Evolutionary conservation across 35 echinoderm and acorn worm species (phyloP), one percentile per base, ranked within the genome.

Genomic region (Strongylocentrotus purpuratus): DNA sequence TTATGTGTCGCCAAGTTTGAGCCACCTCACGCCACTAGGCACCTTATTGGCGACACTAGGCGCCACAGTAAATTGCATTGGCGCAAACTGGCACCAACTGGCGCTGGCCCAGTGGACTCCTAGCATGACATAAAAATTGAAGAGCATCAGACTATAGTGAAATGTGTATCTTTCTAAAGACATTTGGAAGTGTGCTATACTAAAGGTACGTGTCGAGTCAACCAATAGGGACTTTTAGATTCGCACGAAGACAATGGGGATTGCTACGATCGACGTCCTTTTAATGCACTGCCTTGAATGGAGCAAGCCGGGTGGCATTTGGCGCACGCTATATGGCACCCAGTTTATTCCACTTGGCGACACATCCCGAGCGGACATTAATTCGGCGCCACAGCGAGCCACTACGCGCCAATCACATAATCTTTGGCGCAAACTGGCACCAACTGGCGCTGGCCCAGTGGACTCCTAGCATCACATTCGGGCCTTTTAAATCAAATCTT

Each of bases 361-460:
- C 91, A 93, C 91, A 93, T 93, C 46, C 91, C 91, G 46, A 93
- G 46, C 91, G 91, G 47, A 93, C 91, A 93, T 93, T 93, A 93
- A 50, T 93, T 93, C 91, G 91, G 91, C 91, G 91, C 91, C 91
- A 93, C 91, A 93, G 45, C 91, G 91, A 46, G 91, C 91, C 91
- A 93, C 91, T 93, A 93, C 91, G 91, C 91, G 91, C 46, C 91
- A 93, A 93, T 93, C 91, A 93, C 91, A 93, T 93, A 93, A 93
- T 93, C 91, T 93, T 93, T 93, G 91, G 91, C 45, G 91, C 91
- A 45, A 93, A 93, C 91, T 93, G 46, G 91, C 91, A 50, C 91
- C 35, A 93, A 93, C 91, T 93, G 91, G 91, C 91, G 91, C 91
- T 31, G 32, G 46, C 33, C 91, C 91, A 93, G 91, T 93, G 45